Percentiles rank a stretch among this genome's conserved stretches.
Conservation (phyloP, 1,140 invertebrate genomes). For the Monochamus saltuarius region DNA sequence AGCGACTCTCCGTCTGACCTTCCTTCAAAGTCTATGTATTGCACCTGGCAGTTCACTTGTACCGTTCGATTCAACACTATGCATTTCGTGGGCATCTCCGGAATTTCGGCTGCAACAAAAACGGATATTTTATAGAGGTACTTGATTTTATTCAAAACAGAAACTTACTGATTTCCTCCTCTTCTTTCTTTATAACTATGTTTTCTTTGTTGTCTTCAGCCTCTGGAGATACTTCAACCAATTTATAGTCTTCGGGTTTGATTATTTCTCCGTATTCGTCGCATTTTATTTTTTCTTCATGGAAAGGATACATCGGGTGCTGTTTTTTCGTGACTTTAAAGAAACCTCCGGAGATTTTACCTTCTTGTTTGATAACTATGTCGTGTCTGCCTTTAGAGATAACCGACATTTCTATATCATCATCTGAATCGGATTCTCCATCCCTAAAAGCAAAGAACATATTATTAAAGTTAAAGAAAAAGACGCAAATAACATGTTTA, state of each 20-base stretch:
- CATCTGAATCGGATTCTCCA: slow-evolving; percentile 83
- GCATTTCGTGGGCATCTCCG: slow-evolving; percentile 89
- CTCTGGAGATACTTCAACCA: slow-evolving; percentile 63
- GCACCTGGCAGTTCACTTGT: slow-evolving; percentile 80
- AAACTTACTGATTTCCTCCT: slow-evolving; percentile 44
- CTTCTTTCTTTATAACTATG: slow-evolving; percentile 62
- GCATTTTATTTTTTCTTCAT: slow-evolving; percentile 89
- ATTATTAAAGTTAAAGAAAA: slow-evolving; percentile 29
- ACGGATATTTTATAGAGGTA: no score
- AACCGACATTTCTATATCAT: slow-evolving; percentile 80
- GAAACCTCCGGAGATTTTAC: slow-evolving; percentile 68
- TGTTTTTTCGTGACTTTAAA: slow-evolving; percentile 93
- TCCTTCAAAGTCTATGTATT: slow-evolving; percentile 98
- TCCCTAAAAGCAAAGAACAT: slow-evolving; percentile 55
- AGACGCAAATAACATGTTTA: slow-evolving; percentile 37
- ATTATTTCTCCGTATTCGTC: slow-evolving; percentile 97
- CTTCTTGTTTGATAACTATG: slow-evolving; percentile 82
- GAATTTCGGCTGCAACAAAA: slow-evolving; percentile 55
- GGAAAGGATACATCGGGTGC: slow-evolving; percentile 95
- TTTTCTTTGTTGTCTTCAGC: slow-evolving; percentile 77
- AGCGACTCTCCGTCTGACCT: slow-evolving; percentile 96
- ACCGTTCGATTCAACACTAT: slow-evolving; percentile 74
- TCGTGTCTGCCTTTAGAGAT: slow-evolving; percentile 81
- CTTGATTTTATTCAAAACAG: no score
- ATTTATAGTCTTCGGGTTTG: slow-evolving; percentile 82